Conservation (phyloP, 2,113 vertebrate species). For the Upupa epops region DNA sequence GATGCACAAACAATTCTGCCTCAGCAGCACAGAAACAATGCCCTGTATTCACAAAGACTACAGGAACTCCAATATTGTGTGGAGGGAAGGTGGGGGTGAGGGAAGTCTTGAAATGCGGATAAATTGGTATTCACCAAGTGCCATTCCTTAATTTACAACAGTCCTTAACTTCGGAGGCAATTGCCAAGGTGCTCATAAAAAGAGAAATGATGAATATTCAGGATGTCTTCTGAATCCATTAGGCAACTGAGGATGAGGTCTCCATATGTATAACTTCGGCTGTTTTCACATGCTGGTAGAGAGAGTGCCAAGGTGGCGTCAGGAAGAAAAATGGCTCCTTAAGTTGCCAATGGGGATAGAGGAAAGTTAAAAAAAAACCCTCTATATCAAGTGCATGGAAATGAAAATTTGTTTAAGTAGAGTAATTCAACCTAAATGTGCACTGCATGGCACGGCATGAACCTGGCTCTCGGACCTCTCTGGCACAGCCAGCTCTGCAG, state of each 20-base stretch:
- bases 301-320: constrained; percentile 74
- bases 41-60: constrained; percentile 74
- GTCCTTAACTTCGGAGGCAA: constrained; percentile 76
- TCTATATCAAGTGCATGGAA: constrained; percentile 66
- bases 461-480: neutral
- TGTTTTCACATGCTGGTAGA: constrained; percentile 66
- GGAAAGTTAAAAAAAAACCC: neutral
- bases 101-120: constrained; percentile 71
- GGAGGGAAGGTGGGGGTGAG: constrained; percentile 43
- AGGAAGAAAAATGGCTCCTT: constrained; percentile 64
- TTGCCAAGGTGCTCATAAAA: constrained; percentile 86
- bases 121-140: constrained; percentile 78
- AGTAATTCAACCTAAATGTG: constrained; percentile 50
- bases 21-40: constrained; percentile 73
- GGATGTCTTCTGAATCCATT: constrained; percentile 84
- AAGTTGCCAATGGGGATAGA: constrained; percentile 57
- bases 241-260: constrained; percentile 79
- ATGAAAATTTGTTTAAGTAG: constrained; percentile 58
- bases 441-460: neutral
- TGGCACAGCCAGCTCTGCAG: neutral
- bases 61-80: constrained; percentile 62
- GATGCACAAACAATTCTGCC: constrained; percentile 74
- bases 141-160: constrained; percentile 82
- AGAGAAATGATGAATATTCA: constrained; percentile 84
- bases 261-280: constrained; percentile 75